Conservation (phyloP, 2,888 invertebrate species). For the Xanthorhoe spadicearia region DNA sequence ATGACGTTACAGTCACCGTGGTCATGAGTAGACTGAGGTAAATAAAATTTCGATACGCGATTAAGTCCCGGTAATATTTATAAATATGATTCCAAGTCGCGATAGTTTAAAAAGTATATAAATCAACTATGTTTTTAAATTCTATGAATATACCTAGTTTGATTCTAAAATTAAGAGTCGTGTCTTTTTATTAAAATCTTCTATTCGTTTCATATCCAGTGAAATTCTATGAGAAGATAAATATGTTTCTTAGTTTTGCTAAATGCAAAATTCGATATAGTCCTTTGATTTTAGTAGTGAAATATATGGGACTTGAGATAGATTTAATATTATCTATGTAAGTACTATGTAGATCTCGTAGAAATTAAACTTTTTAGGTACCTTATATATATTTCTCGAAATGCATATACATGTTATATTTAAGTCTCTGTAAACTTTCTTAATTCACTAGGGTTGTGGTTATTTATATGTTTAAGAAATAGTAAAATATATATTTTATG, state of each 20-base stretch:
- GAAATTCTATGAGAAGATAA: slow-evolving; percentile 37
- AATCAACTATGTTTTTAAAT: not conserved
- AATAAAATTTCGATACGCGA: too few relatives aligned
- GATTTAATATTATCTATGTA: not conserved
- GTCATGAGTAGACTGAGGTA: too few relatives aligned
- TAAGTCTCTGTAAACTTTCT: slow-evolving; percentile 12
- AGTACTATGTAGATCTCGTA: slow-evolving; percentile 53
- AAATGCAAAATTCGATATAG: not conserved
- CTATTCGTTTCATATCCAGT: slow-evolving; percentile 45
- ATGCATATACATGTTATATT: slow-evolving; percentile 22
- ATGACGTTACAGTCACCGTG: too few relatives aligned
- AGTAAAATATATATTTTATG: slow-evolving; percentile 23
- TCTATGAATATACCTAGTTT: not conserved
- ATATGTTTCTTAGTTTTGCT: not conserved
- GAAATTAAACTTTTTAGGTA: slow-evolving; percentile 42
- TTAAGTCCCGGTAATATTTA: too few relatives aligned
- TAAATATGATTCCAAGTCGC: too few relatives aligned
- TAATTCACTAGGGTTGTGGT: slow-evolving; percentile 41
- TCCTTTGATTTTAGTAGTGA: not conserved
- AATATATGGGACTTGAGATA: not conserved
- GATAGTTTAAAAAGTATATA: too few relatives aligned
- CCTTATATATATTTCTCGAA: slow-evolving; percentile 42
- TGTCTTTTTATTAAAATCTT: slow-evolving; percentile 33
- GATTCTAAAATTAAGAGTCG: not conserved
- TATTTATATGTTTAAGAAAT: slow-evolving; percentile 9